Evolutionary conservation across 2,888 invertebrate species (phyloP).

Genomic region (Hofmannophila pseudospretella): DNA sequence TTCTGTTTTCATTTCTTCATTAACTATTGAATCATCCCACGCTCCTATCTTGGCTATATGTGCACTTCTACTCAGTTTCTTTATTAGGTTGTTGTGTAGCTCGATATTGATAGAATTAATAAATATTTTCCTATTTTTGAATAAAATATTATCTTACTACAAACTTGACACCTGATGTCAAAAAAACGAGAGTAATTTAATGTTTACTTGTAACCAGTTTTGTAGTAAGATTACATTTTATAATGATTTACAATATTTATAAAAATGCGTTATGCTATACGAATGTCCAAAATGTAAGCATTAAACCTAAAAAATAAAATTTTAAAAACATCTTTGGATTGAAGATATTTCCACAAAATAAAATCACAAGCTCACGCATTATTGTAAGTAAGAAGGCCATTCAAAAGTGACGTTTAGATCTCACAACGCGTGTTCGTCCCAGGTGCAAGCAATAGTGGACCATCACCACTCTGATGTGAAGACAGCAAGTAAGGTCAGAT

Average conservation of each 20-base stretch:
- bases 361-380: neutral
- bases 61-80: conserved; percentile 1
- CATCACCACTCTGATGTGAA: conserved; percentile 90
- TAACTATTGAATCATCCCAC: conserved; percentile 1
- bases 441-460: conserved; percentile 97
- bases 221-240: neutral
- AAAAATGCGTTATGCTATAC: neutral
- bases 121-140: neutral
- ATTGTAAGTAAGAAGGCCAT: neutral
- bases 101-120: neutral
- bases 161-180: neutral
- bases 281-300: too few relatives aligned
- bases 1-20: neutral
- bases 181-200: too few relatives aligned
- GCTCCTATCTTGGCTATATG: conserved; percentile 1
- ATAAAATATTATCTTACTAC: too few relatives aligned
- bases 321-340: too few relatives aligned
- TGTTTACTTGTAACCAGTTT: too few relatives aligned
- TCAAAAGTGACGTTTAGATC: neutral
- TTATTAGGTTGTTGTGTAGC: neutral
- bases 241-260: neutral
- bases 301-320: too few relatives aligned
- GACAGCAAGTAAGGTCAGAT: conserved; percentile 90
- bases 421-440: conserved; percentile 15
- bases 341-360: too few relatives aligned